Evolutionary conservation across 1,140 invertebrate genomes (phyloP), one percentile per base, ranked within the genome.

Genomic region (Probaryconus sp.): DNA sequence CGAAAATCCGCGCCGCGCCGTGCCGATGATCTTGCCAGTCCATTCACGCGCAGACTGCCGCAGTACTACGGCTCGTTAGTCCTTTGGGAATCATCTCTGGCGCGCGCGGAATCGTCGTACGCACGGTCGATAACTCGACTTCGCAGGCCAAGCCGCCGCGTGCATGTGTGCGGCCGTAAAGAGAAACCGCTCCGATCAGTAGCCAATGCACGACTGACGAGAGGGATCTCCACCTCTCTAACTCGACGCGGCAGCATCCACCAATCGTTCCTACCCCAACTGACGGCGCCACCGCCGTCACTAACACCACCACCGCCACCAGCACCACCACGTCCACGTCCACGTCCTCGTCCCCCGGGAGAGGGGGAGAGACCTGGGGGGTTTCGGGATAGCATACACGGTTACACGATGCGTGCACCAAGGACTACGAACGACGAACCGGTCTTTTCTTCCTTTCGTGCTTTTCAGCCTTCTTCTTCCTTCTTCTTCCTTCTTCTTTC

Each of bases 141-240:
- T 64, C 53, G 53, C 42, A 65, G 63, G 68, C 64, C 51, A 42
- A 42, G 42, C 42, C 13, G 53, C 40, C 61, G 69, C 58, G 56
- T 56, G 51, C 60, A 51, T 60, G 31, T 60, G 64, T 60, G 60
- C 64, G 53, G 33, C 24, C 42, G 60, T 50, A 43, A 48, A 55
- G 68, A 30, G 45, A 28, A 51, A 50, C 61, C 75, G 67, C 73
- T 76, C 72, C 73, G 72, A 78, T 81, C 81, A 81, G 78, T 77
- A 80, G 79, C 80, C 75, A 83, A 82, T 83, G 83, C 78, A 79
- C 83, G 76, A 85, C 83, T 84, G 82, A 83, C 78, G 83, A 76
- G 80, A 81, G 76, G 78, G 81, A 82, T 86, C 80, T 82, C 79
- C 77, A 76, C 80, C 72, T 80, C 77, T 81, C 78, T 81, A 84